These are phyloP conservation scores for Chaetura pelagica DNA, from an alignment of 2,113 vertebrate species.

Conservation along the genomic window DNA sequence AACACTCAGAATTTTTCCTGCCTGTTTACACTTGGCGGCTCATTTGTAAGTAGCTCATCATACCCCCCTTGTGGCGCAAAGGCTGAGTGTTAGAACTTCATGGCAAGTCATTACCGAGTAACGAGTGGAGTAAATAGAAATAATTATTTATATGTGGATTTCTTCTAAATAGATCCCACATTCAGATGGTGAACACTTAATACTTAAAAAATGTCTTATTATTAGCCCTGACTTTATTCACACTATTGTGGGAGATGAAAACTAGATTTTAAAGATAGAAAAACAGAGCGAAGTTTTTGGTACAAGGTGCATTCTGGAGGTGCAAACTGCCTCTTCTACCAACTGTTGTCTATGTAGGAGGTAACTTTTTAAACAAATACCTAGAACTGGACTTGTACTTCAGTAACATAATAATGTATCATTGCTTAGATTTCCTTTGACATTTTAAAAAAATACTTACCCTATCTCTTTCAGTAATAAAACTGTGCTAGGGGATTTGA, in stretches of 20 bases:
- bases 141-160: neutral
- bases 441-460: neutral
- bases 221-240: neutral
- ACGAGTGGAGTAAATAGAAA: neutral
- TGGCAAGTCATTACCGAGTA: neutral
- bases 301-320: neutral
- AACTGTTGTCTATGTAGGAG: neutral
- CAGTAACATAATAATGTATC: neutral
- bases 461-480: neutral
- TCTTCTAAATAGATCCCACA: neutral
- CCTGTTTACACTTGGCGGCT: neutral
- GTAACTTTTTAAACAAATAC: neutral
- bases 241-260: neutral
- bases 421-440: neutral
- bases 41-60: neutral
- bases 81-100: neutral
- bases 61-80: slow-evolving; percentile 42
- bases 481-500: neutral
- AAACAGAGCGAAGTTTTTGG: neutral
- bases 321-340: neutral
- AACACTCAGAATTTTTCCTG: neutral
- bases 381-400: neutral
- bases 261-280: neutral
- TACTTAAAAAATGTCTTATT: neutral
- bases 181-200: neutral